Evolutionary conservation across 2,888 invertebrate genomes (phyloP), one percentile per base, ranked within the genome.

Genomic region (Agelastica alni): DNA sequence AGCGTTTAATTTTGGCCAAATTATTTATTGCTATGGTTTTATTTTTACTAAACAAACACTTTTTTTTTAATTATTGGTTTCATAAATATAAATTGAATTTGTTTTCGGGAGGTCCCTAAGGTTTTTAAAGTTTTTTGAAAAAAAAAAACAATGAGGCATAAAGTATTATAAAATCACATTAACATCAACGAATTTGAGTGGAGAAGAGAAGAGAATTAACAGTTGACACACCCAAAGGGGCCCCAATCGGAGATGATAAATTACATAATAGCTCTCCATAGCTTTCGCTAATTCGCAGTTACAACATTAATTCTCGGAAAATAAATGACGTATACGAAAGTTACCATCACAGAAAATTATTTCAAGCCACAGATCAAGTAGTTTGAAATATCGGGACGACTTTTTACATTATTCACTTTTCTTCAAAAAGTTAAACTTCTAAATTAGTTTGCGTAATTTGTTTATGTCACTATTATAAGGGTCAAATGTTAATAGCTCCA

Each of bases 381-480:
- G 36, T 36, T 22, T 12, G n/a, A n/a, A 46, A 36, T 18, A 30
- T 32, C 20, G 31, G 7, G n/a, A 20, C 4, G 34, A 44, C 36
- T 46, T 46, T 10, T 6, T 26, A 28, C 36, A 46, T 46, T 36
- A 36, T 46, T 46, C 46, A 46, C 46, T 7, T 16, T 16, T 26
- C 10, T 36, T 36, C 36, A 46, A 46, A 37, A 46, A 46, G 36
- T 46, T 36, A 14, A 13, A 36, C 17, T 36, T 46, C 9, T 26
- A 46, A 46, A 36, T 26, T 10, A 16, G 28, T 26, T 46, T 36
- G n/a, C 14, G n/a, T 9, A 26, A 37, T 28, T 44, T 18, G n/a
- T n/a, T n/a, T n/a, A n/a, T n/a, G n/a, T n/a, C 16, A 13, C 46
- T 34, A 10, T 22, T 13, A 20, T 34, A 34, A 20, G n/a, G 20